phyloP scores from a whole-genome alignment of 2,888 invertebrate species.

The Coelogynopora nodosa region DNA sequence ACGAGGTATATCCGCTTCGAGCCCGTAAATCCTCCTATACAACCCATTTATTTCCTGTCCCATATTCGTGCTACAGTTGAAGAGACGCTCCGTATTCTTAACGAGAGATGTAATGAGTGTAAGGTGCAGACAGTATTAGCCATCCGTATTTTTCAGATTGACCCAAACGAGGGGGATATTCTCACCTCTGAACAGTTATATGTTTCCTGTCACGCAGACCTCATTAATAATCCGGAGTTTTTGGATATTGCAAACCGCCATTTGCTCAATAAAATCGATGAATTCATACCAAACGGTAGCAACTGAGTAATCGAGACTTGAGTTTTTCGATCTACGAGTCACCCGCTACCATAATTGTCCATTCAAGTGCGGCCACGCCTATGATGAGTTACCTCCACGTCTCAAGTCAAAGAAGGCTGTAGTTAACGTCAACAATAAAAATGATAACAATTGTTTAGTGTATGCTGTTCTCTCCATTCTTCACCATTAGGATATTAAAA shows the following conservation, averaged over 20 bases:
- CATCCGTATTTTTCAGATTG: neutral
- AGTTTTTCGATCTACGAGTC: no score
- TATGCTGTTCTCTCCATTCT: neutral
- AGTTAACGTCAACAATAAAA: neutral
- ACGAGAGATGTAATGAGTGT: neutral
- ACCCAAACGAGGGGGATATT: neutral
- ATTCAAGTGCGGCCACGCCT: neutral
- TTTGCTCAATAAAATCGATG: neutral
- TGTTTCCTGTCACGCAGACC: neutral
- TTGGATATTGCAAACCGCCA: neutral
- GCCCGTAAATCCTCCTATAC: neutral
- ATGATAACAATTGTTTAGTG: neutral
- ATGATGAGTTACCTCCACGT: neutral
- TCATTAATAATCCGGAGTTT: neutral
- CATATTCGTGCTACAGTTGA: neutral
- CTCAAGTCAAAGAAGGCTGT: neutral
- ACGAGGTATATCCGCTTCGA: neutral
- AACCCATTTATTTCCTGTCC: neutral
- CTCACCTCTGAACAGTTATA: neutral
- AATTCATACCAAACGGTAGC: neutral
- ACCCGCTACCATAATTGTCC: neutral
- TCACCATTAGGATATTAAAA: no score
- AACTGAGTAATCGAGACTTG: neutral
- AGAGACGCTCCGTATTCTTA: neutral
- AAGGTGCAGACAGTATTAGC: neutral